phyloP scores from a whole-genome alignment of 2,888 invertebrate genomes.

The Galeopsomyia nigrocyanea region DNA sequence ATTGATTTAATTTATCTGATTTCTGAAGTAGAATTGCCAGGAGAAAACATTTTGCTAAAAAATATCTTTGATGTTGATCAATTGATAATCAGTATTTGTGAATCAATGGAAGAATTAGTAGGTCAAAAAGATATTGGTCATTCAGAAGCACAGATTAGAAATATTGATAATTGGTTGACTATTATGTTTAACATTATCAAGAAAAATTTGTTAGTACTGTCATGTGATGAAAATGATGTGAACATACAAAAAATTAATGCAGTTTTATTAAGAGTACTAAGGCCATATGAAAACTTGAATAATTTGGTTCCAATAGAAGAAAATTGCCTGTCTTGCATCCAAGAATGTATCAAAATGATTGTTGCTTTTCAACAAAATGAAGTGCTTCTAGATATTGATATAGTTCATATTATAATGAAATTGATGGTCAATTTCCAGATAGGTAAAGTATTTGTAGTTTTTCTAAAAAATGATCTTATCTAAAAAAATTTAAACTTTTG shows the following conservation, averaged over 20 bases:
- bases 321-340: slow-evolving; percentile 55
- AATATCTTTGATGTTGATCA: slow-evolving; percentile 52
- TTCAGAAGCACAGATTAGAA: slow-evolving; percentile 48
- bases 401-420: slow-evolving; percentile 50
- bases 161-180: slow-evolving; percentile 57
- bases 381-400: slow-evolving; percentile 44
- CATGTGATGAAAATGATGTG: slow-evolving; percentile 34
- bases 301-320: slow-evolving; percentile 57
- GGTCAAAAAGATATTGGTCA: slow-evolving; percentile 47
- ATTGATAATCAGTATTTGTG: slow-evolving; percentile 54
- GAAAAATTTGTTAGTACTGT: slow-evolving; percentile 46
- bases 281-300: slow-evolving; percentile 52
- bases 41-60: slow-evolving; percentile 51
- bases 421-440: slow-evolving; percentile 54
- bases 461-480: neutral
- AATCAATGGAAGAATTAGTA: slow-evolving; percentile 56
- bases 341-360: slow-evolving; percentile 57
- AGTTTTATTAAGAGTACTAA: slow-evolving; percentile 54
- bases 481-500: neutral
- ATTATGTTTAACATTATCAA: slow-evolving; percentile 53
- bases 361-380: slow-evolving; percentile 55
- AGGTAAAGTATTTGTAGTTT: slow-evolving; percentile 49
- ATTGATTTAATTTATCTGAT: slow-evolving; percentile 58
- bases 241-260: slow-evolving; percentile 51
- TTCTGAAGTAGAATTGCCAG: slow-evolving; percentile 46